A percentile compares a stretch with the other conserved stretches of the same genome.
Evolutionary conservation across 2,888 invertebrate species (phyloP).

Genomic region (Harpalus rufipes): DNA sequence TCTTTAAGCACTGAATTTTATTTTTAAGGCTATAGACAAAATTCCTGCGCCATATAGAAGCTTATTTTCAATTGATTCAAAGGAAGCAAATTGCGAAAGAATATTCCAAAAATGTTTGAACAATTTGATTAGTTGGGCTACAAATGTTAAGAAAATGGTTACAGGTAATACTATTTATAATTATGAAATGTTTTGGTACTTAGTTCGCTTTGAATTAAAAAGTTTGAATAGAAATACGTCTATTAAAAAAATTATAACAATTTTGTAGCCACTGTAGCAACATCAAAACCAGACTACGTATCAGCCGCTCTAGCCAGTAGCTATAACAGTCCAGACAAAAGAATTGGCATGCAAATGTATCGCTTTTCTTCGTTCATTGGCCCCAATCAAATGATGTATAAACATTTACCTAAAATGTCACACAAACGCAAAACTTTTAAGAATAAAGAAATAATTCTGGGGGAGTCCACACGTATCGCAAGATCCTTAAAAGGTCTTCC

Average conservation of each 20-base stretch:
- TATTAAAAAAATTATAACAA: not conserved
- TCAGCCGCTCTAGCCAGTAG: not conserved
- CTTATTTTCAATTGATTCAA: constrained; percentile 42
- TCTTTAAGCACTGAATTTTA: not conserved
- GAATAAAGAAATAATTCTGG: not conserved
- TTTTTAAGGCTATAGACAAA: constrained; percentile 37
- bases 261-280: not conserved
- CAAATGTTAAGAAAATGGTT: constrained; percentile 41
- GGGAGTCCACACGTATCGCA: not conserved
- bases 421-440: not conserved
- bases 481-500: not conserved
- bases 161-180: constrained; percentile 36
- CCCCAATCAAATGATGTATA: not conserved
- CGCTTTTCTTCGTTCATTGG: not conserved
- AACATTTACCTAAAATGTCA: not conserved
- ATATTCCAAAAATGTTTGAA: constrained; percentile 42
- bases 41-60: constrained; percentile 43
- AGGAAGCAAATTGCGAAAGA: constrained; percentile 12
- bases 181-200: not conserved
- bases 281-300: not conserved
- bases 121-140: constrained; percentile 51
- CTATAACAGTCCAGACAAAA: not conserved
- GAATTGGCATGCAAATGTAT: not conserved
- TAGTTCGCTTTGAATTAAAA: no score
- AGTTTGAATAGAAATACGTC: not conserved